Conservation (phyloP, 2,888 invertebrate species). For the Cheilosia urbana region DNA sequence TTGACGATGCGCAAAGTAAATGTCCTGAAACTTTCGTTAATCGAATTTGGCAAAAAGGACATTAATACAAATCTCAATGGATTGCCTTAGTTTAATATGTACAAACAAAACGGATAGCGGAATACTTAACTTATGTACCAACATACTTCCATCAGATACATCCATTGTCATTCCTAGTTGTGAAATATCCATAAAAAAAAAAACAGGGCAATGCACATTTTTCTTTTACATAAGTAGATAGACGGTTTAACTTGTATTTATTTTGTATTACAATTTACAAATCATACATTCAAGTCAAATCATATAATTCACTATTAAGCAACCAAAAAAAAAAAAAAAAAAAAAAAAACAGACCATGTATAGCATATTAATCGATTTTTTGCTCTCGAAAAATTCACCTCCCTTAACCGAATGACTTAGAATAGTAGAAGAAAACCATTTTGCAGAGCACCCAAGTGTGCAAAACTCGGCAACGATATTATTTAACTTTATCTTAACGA, state of each 20-base stretch:
- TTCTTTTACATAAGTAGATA: constrained; percentile 32
- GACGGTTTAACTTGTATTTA: neutral
- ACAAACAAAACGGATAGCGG: neutral
- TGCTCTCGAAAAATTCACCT: constrained; percentile 40
- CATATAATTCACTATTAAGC: constrained; percentile 22
- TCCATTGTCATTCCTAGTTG: neutral
- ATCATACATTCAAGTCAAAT: neutral
- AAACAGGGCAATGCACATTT: neutral
- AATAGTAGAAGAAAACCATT: constrained; percentile 12
- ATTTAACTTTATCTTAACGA: neutral
- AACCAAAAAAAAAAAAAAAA: neutral
- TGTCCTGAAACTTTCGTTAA: neutral
- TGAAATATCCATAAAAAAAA: neutral
- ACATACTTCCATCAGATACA: neutral
- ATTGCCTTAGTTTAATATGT: no score
- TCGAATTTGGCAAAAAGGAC: neutral
- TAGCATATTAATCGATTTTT: constrained; percentile 67
- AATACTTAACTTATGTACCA: neutral
- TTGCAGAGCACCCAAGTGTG: neutral
- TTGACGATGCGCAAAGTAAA: constrained; percentile 6
- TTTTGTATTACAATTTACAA: neutral
- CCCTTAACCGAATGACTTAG: neutral
- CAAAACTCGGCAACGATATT: constrained; percentile 7
- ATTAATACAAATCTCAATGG: no score
- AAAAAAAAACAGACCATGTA: constrained; percentile 49